phyloP scores from a whole-genome alignment of 2,888 invertebrate genomes.

The Allygus modestus region DNA sequence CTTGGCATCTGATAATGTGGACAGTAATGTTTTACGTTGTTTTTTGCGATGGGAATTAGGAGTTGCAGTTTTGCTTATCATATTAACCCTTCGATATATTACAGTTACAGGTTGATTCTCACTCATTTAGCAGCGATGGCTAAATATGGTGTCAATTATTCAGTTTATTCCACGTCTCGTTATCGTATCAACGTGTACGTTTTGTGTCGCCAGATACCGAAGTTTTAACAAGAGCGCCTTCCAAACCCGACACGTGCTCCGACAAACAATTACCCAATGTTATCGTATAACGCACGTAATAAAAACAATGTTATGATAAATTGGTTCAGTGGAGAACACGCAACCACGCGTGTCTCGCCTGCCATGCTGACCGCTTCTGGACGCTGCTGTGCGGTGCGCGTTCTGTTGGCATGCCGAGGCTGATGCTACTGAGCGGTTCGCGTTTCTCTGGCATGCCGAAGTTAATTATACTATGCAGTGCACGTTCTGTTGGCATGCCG shows the following conservation, averaged over 20 bases:
- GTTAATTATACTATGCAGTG: too few relatives aligned
- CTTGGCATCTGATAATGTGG: too few relatives aligned
- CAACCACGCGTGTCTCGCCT: conserved; percentile 18
- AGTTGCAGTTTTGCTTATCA: too few relatives aligned
- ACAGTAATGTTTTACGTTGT: too few relatives aligned
- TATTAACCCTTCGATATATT: too few relatives aligned
- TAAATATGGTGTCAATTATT: too few relatives aligned
- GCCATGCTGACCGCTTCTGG: conserved; percentile 14
- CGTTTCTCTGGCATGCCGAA: not conserved
- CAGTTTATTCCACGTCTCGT: not conserved
- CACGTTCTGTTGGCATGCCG: too few relatives aligned
- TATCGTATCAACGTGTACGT: not conserved
- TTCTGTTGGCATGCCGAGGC: not conserved
- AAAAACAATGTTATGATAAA: conserved; percentile 58
- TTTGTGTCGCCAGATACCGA: not conserved
- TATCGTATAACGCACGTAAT: conserved; percentile 52
- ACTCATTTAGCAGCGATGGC: too few relatives aligned
- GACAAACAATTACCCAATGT: conserved; percentile 53
- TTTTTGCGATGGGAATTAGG: too few relatives aligned
- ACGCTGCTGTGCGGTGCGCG: not conserved
- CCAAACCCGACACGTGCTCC: conserved; percentile 24
- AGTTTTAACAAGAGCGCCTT: conserved; percentile 18
- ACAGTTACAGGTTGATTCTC: too few relatives aligned
- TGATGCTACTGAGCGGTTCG: not conserved
- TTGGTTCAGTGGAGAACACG: conserved; percentile 27